These are phyloP conservation scores for Morelia viridis DNA, from an alignment of 2,797 vertebrate species.

Conservation along the genomic window DNA sequence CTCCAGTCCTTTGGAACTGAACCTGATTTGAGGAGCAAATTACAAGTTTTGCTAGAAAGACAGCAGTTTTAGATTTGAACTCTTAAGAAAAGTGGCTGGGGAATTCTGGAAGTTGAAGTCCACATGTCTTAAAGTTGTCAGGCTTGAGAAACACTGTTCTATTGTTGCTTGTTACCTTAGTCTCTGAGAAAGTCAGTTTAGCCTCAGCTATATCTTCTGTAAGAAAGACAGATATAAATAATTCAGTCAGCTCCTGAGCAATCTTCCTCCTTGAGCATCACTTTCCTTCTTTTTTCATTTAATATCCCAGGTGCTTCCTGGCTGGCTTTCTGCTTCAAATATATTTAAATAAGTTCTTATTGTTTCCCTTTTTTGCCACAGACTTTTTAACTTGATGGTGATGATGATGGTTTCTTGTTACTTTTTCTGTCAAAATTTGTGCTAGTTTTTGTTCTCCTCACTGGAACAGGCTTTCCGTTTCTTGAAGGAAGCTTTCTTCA, in stretches of 20 bases:
- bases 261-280: neutral
- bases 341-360: neutral
- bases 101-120: too few species aligned
- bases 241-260: neutral
- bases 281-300: neutral
- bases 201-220: neutral
- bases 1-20: neutral
- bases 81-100: neutral
- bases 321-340: neutral
- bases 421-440: neutral
- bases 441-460: neutral
- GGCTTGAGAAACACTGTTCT: neutral
- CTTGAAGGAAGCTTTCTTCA: neutral
- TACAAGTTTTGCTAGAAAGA: neutral
- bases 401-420: neutral
- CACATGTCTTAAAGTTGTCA: too few species aligned
- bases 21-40: neutral
- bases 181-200: neutral
- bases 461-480: neutral
- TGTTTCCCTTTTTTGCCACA: neutral
- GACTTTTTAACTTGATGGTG: neutral
- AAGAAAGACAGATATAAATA: neutral
- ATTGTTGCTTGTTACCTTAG: neutral
- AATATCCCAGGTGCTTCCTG: neutral
- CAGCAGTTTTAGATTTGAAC: neutral